Evolutionary conservation across 1,140 invertebrate species (phyloP), one percentile per base, ranked within the genome.

Genomic region (Listronotus oregonensis): DNA sequence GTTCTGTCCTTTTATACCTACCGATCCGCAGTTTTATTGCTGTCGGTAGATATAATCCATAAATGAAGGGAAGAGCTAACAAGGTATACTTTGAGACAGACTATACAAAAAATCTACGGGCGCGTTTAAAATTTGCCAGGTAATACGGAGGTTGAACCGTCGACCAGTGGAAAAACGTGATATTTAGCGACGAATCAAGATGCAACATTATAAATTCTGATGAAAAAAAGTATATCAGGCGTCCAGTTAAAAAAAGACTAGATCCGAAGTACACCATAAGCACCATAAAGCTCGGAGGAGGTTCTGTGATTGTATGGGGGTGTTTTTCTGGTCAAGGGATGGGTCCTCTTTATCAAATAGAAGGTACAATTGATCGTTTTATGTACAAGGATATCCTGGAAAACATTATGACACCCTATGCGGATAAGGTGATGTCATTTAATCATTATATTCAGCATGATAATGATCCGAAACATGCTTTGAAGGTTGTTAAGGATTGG

Each of bases 401-500:
- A 42, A 42, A 42, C 40, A 42, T 42, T 12, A 42, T 42, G 40
- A 42, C 40, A 15, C 40, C 40, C 40, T 42, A 42, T 3, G 40
- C 11, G 6, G 40, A 42, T 42, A 42, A 42, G 6, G 40, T 42
- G 11, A 42, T 42, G 40, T 6, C 40, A n/a, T 15, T 42, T 6
- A 42, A 42, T 42, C 14, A 42, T 42, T 42, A 42, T 42, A 3
- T 42, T 6, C 40, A 42, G 34, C 54, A 56, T 21, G 54, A 56
- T 42, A 56, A 56, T 56, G 54, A 14, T 17, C 54, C 54, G 11
- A 40, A 40, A 17, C 54, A 56, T 21, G 18, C 54, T 10, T 42
- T n/a, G 9, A 56, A 42, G 18, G 17, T 56, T 40, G 34, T 15
- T 10, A 40, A 56, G 42, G 0, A 14, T 12, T 56, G 12, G 15